Evolutionary conservation across 2,888 invertebrate species (phyloP).

Genomic region (Argyra leucocephala): DNA sequence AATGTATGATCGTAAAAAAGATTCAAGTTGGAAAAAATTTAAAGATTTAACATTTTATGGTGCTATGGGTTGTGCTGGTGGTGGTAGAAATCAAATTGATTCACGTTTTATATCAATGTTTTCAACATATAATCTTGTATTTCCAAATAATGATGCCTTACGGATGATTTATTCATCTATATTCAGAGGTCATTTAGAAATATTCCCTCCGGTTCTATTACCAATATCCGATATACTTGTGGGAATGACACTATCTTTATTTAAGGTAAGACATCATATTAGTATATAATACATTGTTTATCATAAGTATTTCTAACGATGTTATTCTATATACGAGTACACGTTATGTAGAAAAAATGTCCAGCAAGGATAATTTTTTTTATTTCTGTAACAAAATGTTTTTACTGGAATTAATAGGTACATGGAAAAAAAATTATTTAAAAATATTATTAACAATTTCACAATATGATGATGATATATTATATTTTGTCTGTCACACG

Average conservation of each 20-base stretch:
- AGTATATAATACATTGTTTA: not conserved
- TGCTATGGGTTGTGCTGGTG: constrained; percentile 81
- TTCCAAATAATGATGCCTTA: constrained; percentile 69
- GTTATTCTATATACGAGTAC: not conserved
- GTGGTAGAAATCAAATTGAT: constrained; percentile 83
- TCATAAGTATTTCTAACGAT: constrained; percentile 2
- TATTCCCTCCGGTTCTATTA: constrained; percentile 59
- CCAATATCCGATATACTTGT: constrained; percentile 58
- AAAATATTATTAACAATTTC: too few species aligned
- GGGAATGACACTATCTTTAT: constrained; percentile 69
- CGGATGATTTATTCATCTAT: constrained; percentile 76
- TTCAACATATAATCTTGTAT: constrained; percentile 74
- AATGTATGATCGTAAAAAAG: constrained; percentile 80
- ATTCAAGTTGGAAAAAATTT: constrained; percentile 79
- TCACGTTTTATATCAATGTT: constrained; percentile 87
- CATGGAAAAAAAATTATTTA: too few species aligned
- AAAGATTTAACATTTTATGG: constrained; percentile 69
- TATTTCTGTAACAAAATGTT: too few species aligned
- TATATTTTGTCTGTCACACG: too few species aligned
- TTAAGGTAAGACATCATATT: constrained; percentile 50
- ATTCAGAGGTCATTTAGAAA: constrained; percentile 62
- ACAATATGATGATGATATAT: too few species aligned
- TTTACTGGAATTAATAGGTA: too few species aligned
- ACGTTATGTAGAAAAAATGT: not conserved
- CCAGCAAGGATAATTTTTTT: too few species aligned